A percentile compares a stretch with the other conserved stretches of the same genome.
Conservation (phyloP, 2,888 invertebrate species). For the Pardosa pseudoannulata region DNA sequence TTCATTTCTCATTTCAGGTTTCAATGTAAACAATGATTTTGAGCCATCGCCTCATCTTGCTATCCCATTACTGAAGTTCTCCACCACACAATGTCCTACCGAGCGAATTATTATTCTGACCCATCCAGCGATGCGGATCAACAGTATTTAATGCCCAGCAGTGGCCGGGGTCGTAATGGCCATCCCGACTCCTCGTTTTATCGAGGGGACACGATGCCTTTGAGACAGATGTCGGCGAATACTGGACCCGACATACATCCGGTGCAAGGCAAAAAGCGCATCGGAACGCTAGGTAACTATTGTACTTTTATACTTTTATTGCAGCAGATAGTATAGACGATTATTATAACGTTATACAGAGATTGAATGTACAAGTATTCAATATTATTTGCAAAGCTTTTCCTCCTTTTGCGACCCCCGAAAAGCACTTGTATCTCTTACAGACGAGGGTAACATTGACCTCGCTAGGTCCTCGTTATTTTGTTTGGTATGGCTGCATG, state of each 20-base stretch:
- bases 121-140: conserved; percentile 33
- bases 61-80: neutral
- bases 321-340: too few relatives aligned
- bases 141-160: conserved; percentile 33
- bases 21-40: neutral
- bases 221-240: conserved; percentile 44
- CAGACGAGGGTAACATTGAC: too few relatives aligned
- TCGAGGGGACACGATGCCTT: conserved; percentile 44
- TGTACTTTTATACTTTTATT: too few relatives aligned
- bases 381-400: too few relatives aligned
- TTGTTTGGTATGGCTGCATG: too few relatives aligned
- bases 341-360: too few relatives aligned
- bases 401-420: too few relatives aligned
- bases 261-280: conserved; percentile 36
- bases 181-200: conserved; percentile 34
- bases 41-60: neutral
- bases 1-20: neutral
- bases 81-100: conserved; percentile 29
- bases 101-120: conserved; percentile 54
- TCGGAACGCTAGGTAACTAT: conserved; percentile 55
- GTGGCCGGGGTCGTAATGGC: conserved; percentile 36
- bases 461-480: too few relatives aligned
- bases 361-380: too few relatives aligned
- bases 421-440: too few relatives aligned
- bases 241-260: conserved; percentile 18